phyloP scores from a whole-genome alignment of 1,140 invertebrate genomes.

The Macrobrachium nipponense region DNA sequence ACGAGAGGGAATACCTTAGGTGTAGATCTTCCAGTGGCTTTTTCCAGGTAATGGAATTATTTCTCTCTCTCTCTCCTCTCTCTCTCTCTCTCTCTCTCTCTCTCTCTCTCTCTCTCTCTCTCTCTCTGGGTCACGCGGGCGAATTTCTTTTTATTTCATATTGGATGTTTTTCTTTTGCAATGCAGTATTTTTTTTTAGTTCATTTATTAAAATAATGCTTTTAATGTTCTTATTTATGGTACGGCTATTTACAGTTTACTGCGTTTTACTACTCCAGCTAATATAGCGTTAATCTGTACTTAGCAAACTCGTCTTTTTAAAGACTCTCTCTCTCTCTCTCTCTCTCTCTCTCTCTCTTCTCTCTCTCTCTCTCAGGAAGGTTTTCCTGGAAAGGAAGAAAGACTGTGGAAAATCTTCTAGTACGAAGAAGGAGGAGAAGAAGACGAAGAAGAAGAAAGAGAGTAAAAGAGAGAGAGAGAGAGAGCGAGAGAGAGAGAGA shows the following conservation, averaged over 20 bases:
- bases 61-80: too few species aligned
- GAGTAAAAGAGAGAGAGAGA: neutral
- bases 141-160: too few species aligned
- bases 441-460: neutral
- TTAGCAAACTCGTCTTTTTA: too few species aligned
- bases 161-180: too few species aligned
- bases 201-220: neutral
- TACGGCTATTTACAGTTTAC: neutral
- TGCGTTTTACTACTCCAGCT: neutral
- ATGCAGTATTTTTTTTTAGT: too few species aligned
- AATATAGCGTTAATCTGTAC: too few species aligned
- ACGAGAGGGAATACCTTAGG: too few species aligned
- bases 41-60: too few species aligned
- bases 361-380: neutral
- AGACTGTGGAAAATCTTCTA: neutral
- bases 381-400: neutral
- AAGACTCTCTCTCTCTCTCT: conserved; percentile 5
- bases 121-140: too few species aligned
- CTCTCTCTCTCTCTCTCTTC: conserved; percentile 20
- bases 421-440: neutral
- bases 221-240: neutral
- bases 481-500: neutral
- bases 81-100: too few species aligned
- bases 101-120: too few species aligned
- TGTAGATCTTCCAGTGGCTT: too few species aligned